Evolutionary conservation across 2,113 vertebrate genomes (phyloP).

Genomic region (Rallus limicola): DNA sequence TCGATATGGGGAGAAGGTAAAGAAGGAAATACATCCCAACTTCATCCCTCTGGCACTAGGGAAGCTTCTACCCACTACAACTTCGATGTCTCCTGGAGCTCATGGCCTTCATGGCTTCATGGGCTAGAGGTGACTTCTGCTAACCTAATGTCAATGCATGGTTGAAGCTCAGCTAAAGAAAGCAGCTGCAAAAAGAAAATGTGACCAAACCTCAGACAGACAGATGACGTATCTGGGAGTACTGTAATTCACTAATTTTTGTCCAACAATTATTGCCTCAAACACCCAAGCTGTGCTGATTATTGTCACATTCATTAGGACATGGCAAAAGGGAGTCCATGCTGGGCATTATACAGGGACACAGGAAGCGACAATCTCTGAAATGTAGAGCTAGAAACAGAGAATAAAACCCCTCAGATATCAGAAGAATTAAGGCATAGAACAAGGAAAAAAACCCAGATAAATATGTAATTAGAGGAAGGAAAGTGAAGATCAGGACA

Average conservation of each 20-base stretch:
- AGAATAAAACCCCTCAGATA: not conserved
- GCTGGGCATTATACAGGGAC: no score
- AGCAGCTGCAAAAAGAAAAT: not conserved
- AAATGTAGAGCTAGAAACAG: not conserved
- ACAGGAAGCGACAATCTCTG: not conserved
- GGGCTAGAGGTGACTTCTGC: not conserved
- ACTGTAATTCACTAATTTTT: not conserved
- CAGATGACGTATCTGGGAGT: not conserved
- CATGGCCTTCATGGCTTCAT: accelerated
- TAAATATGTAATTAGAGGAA: not conserved
- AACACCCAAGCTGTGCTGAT: not conserved
- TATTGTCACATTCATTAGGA: not conserved
- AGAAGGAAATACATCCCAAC: not conserved
- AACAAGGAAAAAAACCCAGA: not conserved
- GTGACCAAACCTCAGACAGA: not conserved
- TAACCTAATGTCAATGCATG: not conserved
- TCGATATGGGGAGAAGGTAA: not conserved
- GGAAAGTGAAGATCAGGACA: not conserved
- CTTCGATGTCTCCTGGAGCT: not conserved
- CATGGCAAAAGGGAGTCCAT: not conserved
- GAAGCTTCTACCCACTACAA: not conserved
- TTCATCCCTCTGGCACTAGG: not conserved
- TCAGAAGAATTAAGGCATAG: not conserved
- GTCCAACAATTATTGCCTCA: not conserved
- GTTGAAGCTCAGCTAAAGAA: not conserved